Evolutionary conservation across 2,797 vertebrate species (phyloP), one percentile per base, ranked within the genome.

Genomic region (Anguilla megastoma): DNA sequence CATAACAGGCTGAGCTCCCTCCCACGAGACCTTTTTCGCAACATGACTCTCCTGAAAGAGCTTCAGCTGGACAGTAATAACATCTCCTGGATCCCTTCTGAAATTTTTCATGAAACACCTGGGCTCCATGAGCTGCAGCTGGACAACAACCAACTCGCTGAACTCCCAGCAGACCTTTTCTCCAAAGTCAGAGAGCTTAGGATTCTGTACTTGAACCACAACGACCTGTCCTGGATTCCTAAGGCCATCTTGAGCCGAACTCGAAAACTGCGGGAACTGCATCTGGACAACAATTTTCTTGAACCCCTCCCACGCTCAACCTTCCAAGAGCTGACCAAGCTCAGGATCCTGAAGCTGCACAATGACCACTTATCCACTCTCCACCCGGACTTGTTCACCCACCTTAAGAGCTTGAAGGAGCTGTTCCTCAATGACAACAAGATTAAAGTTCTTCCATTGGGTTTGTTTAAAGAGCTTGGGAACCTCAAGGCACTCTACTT

Each of bases 21-120:
- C 41, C 91, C 94, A 2, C 33, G 4, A 0, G 86, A 36, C 0
- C 14, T 93, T 5, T 96, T 96, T 86, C 87, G 79, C 0, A 88
- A 91, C 89, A 36, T 94, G 86, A 91, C 36, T 21, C 89, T 21
- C 0, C 83, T 96, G 86, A 69, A 27, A 21, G 94, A 95, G 24
- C 90, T 96, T 41, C 92, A 93, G 24, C 87, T 96, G 76, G 93
- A 95, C 41, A 89, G 50, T 83, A 96, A 96, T 80, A 90, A 90
- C 16, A 92, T 96, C 89, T 90, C 80, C 4, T 14, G 0, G 2
- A 66, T 95, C 3, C 90, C 91, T 33, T 76, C 6, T 0, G 88
- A 91, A 8, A 52, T 93, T 0, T 95, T 95, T 71, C 54, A 91
- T 33, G 58, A 88, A 0, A 88, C 94, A 86, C 48, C 87, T 21